These are phyloP conservation scores for Sphaeramia orbicularis DNA, from an alignment of 2,797 vertebrate genomes.

Conservation along the genomic window DNA sequence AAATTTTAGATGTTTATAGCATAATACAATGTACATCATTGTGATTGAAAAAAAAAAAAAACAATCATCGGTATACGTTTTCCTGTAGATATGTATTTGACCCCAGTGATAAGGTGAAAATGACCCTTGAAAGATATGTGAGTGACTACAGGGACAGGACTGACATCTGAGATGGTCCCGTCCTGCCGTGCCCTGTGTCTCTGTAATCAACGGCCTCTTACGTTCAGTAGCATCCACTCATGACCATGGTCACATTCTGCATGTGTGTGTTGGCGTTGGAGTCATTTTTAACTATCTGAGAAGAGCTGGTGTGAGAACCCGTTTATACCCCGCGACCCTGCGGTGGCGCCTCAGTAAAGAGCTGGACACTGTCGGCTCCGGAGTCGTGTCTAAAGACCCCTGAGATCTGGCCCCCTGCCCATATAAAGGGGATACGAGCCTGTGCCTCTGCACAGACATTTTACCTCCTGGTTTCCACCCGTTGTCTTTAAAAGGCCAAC, in stretches of 20 bases:
- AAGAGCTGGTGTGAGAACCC: slow-evolving; percentile 64
- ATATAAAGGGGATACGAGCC: slow-evolving; percentile 12
- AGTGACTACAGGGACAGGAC: neutral
- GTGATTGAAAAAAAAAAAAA: no score
- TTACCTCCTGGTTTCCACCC: slow-evolving; percentile 12
- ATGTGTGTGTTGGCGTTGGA: slow-evolving; percentile 37
- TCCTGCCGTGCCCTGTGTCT: slow-evolving; percentile 42
- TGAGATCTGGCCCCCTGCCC: slow-evolving; percentile 31
- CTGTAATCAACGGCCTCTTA: slow-evolving; percentile 52
- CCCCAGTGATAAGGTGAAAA: no score
- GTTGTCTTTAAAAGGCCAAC: slow-evolving; percentile 63
- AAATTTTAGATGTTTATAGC: no score
- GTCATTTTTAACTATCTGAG: slow-evolving; percentile 63
- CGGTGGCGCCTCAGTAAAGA: slow-evolving; percentile 41
- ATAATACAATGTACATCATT: no score
- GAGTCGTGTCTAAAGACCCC: slow-evolving; percentile 35
- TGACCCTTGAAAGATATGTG: no score
- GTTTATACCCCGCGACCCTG: slow-evolving; percentile 49
- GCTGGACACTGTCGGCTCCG: slow-evolving; percentile 9
- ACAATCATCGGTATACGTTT: no score
- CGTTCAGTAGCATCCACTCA: slow-evolving; percentile 37
- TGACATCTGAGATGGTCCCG: slow-evolving; percentile 59
- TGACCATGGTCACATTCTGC: slow-evolving; percentile 45
- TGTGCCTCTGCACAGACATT: slow-evolving; percentile 6
- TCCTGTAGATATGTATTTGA: no score